phyloP scores from a whole-genome alignment of 2,888 invertebrate species.

The Machimus rusticus region DNA sequence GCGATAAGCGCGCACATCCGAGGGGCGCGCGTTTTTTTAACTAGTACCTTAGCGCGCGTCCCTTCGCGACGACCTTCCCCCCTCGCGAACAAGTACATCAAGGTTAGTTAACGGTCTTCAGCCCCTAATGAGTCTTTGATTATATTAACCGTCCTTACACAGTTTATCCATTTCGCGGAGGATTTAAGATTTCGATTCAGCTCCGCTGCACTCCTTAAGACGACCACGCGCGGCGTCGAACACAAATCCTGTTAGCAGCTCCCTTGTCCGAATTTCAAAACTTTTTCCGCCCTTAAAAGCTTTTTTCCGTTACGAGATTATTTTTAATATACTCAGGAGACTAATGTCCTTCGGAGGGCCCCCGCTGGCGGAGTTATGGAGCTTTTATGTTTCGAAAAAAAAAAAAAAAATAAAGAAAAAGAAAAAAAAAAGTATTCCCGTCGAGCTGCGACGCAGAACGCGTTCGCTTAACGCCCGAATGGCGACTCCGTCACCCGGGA shows the following conservation, averaged over 20 bases:
- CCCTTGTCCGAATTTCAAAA: conserved; percentile 23
- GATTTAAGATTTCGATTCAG: conserved; percentile 24
- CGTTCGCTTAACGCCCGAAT: neutral
- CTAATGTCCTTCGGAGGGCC: conserved; percentile 16
- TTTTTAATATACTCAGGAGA: conserved; percentile 38
- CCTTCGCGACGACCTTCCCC: neutral
- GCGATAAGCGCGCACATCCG: neutral
- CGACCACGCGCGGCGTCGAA: neutral
- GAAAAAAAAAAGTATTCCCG: neutral
- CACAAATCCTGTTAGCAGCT: conserved; percentile 32
- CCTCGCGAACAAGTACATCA: neutral
- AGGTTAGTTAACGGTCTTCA: conserved; percentile 32
- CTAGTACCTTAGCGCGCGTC: neutral
- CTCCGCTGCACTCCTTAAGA: neutral
- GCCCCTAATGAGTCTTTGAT: conserved; percentile 27
- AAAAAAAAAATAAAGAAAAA: neutral
- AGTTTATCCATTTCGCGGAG: conserved; percentile 36
- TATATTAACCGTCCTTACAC: conserved; percentile 34
- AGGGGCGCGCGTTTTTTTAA: neutral
- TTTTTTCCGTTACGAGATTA: conserved; percentile 39
- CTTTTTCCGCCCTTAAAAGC: conserved; percentile 22
- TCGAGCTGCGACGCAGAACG: neutral
- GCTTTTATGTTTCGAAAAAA: neutral
- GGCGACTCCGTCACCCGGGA: neutral
- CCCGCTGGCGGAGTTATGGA: neutral